Percentiles rank a stretch among this genome's conserved stretches.
Conservation (phyloP, 2,113 vertebrate species). For the Notarius lentiginosus region DNA sequence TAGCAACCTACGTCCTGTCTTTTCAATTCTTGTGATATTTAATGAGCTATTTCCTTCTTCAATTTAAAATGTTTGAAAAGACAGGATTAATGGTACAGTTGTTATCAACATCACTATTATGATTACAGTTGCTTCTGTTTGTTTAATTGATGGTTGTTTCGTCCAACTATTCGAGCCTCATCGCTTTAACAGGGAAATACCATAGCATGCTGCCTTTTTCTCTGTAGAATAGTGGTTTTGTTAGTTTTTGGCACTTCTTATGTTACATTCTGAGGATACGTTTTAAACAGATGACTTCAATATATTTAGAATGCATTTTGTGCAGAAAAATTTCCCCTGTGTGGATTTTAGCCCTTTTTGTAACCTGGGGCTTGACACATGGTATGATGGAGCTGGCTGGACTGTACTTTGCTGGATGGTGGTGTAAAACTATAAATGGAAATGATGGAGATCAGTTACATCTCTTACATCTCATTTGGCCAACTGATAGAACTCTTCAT, state of each 20-base stretch:
- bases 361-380: not conserved
- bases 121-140: not conserved
- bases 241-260: not conserved
- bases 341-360: constrained; percentile 1
- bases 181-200: not conserved
- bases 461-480: constrained; percentile 56
- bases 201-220: not conserved
- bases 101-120: not conserved
- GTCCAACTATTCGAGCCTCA: not conserved
- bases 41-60: not conserved
- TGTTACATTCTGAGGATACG: not conserved
- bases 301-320: not conserved
- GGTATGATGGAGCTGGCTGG: constrained; percentile 52
- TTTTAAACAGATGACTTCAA: constrained; percentile 4
- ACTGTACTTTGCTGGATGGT: constrained; percentile 61
- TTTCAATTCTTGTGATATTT: not conserved
- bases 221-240: not conserved
- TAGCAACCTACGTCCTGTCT: not conserved
- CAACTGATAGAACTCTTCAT: constrained; percentile 54
- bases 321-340: not conserved
- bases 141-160: not conserved
- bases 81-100: not conserved
- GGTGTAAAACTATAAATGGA: constrained; percentile 60
- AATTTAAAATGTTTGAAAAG: not conserved
- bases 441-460: constrained; percentile 58